Conservation (phyloP, 2,797 vertebrate genomes). For the Sarcophilus harrisii region DNA sequence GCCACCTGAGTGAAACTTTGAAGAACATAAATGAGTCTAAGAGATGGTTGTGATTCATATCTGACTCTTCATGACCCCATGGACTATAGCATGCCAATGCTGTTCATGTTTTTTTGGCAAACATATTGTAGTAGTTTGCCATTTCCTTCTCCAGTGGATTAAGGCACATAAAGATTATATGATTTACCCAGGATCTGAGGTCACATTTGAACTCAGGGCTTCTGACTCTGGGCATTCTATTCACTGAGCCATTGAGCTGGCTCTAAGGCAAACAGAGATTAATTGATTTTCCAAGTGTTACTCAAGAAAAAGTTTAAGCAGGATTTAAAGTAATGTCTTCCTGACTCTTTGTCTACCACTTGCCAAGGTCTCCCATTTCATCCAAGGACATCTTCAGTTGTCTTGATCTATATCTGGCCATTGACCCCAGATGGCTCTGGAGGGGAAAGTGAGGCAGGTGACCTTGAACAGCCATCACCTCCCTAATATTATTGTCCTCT, state of each 20-base stretch:
- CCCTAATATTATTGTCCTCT: no score
- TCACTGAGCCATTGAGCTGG: background rate
- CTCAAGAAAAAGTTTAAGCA: background rate
- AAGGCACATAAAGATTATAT: background rate
- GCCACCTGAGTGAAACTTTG: background rate
- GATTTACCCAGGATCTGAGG: background rate
- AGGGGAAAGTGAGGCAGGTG: no score
- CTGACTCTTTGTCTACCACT: background rate
- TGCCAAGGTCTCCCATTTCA: no score
- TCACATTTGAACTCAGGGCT: background rate
- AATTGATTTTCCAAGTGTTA: background rate
- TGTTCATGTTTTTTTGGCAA: background rate
- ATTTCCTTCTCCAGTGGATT: background rate
- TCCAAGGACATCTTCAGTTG: no score
- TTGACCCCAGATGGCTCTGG: no score
- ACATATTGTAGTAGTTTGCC: background rate
- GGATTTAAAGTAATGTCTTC: background rate
- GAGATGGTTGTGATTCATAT: background rate
- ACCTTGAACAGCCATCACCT: no score
- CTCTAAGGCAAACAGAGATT: background rate
- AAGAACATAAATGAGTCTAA: background rate
- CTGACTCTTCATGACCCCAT: background rate
- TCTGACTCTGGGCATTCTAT: background rate
- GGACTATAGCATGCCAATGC: background rate
- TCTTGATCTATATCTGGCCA: no score